Conservation (phyloP, 2,888 invertebrate genomes). For the Parnassius glacialis region DNA sequence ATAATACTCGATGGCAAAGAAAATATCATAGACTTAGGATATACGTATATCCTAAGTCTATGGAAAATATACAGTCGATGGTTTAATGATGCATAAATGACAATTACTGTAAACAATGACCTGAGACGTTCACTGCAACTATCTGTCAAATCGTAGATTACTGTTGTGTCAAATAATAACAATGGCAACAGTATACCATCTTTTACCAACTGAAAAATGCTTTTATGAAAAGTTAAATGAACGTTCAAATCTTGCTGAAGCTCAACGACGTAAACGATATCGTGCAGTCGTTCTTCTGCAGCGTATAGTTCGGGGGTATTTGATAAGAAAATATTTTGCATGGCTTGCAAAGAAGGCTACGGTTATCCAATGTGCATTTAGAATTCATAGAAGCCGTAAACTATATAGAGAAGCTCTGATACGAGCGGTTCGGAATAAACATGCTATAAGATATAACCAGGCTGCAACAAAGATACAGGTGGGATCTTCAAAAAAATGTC, state of each 20-base stretch:
- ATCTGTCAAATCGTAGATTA: too few species aligned
- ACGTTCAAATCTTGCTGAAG: slow-evolving; percentile 51
- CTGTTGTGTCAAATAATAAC: slow-evolving; percentile 15
- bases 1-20: too few species aligned
- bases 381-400: slow-evolving; percentile 55
- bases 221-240: slow-evolving; percentile 58
- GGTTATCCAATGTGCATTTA: slow-evolving; percentile 66
- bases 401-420: slow-evolving; percentile 54
- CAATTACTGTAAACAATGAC: too few species aligned
- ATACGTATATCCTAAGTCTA: too few species aligned
- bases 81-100: too few species aligned
- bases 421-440: slow-evolving; percentile 58
- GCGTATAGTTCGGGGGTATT: slow-evolving; percentile 55
- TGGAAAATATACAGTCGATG: too few species aligned
- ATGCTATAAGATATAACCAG: slow-evolving; percentile 53
- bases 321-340: slow-evolving; percentile 61
- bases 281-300: slow-evolving; percentile 57
- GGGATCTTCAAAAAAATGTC: too few species aligned
- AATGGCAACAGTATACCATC: slow-evolving; percentile 60
- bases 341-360: slow-evolving; percentile 62
- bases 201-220: slow-evolving; percentile 47
- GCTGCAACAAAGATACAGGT: slow-evolving; percentile 68
- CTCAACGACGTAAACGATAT: slow-evolving; percentile 47
- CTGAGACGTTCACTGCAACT: too few species aligned
- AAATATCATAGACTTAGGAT: too few species aligned